A percentile compares a stretch with the other conserved stretches of the same genome.
Evolutionary conservation across 2,113 vertebrate species (phyloP).

Genomic region (Oryctolagus cuniculus): DNA sequence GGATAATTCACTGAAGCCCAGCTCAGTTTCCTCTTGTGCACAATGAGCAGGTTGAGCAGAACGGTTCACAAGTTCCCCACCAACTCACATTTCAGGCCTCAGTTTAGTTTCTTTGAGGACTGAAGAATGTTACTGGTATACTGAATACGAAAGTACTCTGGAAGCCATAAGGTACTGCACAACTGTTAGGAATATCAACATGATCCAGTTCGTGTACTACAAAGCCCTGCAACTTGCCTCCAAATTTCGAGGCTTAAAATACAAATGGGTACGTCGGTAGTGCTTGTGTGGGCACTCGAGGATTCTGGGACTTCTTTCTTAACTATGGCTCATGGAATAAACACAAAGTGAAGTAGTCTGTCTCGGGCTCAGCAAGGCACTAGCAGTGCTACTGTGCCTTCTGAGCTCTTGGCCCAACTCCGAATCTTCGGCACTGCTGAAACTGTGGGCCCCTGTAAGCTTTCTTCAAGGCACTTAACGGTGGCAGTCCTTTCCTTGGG

Average conservation of each 20-base stretch:
- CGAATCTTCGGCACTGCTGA: neutral
- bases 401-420: slow-evolving; percentile 5
- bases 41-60: slow-evolving; percentile 26
- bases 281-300: neutral
- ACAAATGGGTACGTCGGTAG: neutral
- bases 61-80: neutral
- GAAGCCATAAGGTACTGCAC: neutral
- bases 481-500: neutral
- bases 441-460: neutral
- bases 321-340: slow-evolving; percentile 10
- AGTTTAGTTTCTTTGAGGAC: neutral
- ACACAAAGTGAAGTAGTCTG: neutral
- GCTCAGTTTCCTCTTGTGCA: slow-evolving; percentile 22
- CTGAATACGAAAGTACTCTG: neutral
- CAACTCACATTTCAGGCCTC: neutral
- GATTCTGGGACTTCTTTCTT: slow-evolving; percentile 30
- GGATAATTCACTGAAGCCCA: neutral
- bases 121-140: slow-evolving; percentile 24
- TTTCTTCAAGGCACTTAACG: slow-evolving; percentile 24
- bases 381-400: neutral
- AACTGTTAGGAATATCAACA: slow-evolving; percentile 40
- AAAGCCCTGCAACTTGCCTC: neutral
- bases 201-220: neutral
- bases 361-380: neutral
- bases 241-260: slow-evolving; percentile 12